Percentiles rank a stretch among this genome's conserved stretches.
phyloP scores from a whole-genome alignment of 1,140 invertebrate genomes.

The Aphaenogaster floridana region DNA sequence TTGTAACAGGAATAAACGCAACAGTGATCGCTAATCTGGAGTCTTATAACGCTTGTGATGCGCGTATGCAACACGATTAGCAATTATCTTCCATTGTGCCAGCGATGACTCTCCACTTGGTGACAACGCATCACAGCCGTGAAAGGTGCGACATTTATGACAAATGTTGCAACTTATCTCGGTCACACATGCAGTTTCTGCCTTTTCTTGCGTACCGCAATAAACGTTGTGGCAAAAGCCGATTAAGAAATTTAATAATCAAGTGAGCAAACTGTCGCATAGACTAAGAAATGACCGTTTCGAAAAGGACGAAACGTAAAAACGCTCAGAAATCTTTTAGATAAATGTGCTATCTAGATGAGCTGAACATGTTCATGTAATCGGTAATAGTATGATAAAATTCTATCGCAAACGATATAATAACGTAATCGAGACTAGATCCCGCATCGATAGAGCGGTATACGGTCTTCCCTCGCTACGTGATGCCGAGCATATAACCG shows the following conservation, averaged over 20 bases:
- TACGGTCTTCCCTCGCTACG: conserved; percentile 1
- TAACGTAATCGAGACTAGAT: conserved; percentile 25
- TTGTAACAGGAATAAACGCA: conserved; percentile 32
- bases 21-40: conserved; percentile 32
- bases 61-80: conserved; percentile 22
- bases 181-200: background rate
- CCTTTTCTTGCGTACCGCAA: background rate
- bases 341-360: background rate
- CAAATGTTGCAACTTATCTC: conserved; percentile 50
- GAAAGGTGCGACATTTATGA: conserved; percentile 47
- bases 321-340: background rate
- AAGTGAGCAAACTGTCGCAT: background rate
- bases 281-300: background rate
- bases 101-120: conserved; percentile 17
- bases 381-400: conserved; percentile 35
- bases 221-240: background rate
- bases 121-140: conserved; percentile 39
- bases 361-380: background rate
- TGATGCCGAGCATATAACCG: conserved; percentile 20
- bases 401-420: conserved; percentile 16
- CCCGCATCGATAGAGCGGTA: conserved; percentile 7
- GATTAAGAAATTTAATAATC: conserved; percentile 24
- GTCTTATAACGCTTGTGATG: conserved; percentile 14
- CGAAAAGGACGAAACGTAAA: background rate
- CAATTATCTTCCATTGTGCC: conserved; percentile 49